Conservation (phyloP, 2,888 invertebrate genomes). For the Autographa gamma region DNA sequence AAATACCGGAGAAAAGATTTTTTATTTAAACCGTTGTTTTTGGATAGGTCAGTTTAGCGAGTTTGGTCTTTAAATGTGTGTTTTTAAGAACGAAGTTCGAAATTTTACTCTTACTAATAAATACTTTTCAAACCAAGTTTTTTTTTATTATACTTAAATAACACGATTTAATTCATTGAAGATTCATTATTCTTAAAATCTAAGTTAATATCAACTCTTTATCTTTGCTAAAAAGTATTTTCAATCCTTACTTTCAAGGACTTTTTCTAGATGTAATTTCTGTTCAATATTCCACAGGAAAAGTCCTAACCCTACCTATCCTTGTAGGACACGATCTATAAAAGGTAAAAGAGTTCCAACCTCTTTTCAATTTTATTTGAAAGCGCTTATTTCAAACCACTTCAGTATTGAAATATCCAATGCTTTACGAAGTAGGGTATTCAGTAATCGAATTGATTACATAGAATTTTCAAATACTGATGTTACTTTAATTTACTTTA, state of each 20-base stretch:
- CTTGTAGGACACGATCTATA: slow-evolving; percentile 41
- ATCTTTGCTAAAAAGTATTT: background rate
- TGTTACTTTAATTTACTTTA: background rate
- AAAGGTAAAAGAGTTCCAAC: slow-evolving; percentile 38
- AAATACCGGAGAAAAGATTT: background rate
- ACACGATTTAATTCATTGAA: too few species aligned
- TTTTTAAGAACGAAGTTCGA: too few species aligned
- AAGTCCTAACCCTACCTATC: slow-evolving; percentile 27
- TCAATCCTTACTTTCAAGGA: background rate
- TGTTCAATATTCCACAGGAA: slow-evolving; percentile 9
- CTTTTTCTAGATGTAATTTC: slow-evolving; percentile 1
- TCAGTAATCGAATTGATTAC: background rate
- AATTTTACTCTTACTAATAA: too few species aligned
- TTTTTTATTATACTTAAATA: too few species aligned
- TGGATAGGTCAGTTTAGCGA: too few species aligned
- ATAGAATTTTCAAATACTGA: background rate
- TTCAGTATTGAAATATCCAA: slow-evolving; percentile 44
- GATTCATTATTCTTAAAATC: too few species aligned
- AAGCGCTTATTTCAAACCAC: slow-evolving; percentile 46
- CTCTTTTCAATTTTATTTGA: slow-evolving; percentile 57
- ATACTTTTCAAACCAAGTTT: too few species aligned
- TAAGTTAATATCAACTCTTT: background rate
- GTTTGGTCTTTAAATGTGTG: too few species aligned
- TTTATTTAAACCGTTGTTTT: background rate
- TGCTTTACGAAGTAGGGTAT: slow-evolving; percentile 15